A percentile compares a stretch with the other conserved stretches of the same genome.
These are phyloP conservation scores for Galerucella calmariensis DNA, from an alignment of 2,888 invertebrate species.

Conservation along the genomic window DNA sequence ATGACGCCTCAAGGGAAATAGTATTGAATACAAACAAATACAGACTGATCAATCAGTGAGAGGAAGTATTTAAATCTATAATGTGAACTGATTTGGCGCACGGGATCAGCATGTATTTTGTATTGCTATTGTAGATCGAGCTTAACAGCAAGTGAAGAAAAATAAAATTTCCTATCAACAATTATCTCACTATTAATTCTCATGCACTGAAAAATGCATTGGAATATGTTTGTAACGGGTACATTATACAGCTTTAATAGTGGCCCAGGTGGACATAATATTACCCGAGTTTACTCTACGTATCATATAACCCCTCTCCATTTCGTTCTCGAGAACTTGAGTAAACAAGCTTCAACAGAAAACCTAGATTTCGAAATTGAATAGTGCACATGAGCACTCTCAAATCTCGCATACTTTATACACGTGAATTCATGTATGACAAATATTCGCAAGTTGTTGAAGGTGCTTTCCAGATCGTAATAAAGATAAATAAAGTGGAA, in stretches of 20 bases:
- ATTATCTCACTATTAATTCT: too few relatives aligned
- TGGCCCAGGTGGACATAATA: background rate
- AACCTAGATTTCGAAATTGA: conserved; percentile 2
- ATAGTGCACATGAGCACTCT: background rate
- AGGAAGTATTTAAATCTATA: too few relatives aligned
- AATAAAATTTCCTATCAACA: too few relatives aligned
- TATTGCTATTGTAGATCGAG: too few relatives aligned
- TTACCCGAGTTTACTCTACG: background rate
- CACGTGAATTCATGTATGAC: background rate
- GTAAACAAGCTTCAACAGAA: background rate
- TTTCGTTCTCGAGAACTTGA: background rate
- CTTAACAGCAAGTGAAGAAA: too few relatives aligned
- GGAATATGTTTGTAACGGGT: background rate
- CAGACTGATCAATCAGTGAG: too few relatives aligned
- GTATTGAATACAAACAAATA: too few relatives aligned
- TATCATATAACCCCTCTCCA: background rate
- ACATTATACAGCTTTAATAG: background rate
- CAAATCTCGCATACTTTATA: background rate
- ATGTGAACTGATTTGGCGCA: too few relatives aligned
- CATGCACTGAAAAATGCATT: background rate
- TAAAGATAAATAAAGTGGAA: background rate
- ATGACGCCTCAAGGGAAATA: too few relatives aligned
- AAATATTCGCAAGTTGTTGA: background rate
- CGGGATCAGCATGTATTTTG: too few relatives aligned
- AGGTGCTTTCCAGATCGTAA: background rate